Percentiles rank a stretch among this genome's conserved stretches.
Conservation (phyloP, 2,113 vertebrate genomes). For the Hypocryptadius cinnamomeus region DNA sequence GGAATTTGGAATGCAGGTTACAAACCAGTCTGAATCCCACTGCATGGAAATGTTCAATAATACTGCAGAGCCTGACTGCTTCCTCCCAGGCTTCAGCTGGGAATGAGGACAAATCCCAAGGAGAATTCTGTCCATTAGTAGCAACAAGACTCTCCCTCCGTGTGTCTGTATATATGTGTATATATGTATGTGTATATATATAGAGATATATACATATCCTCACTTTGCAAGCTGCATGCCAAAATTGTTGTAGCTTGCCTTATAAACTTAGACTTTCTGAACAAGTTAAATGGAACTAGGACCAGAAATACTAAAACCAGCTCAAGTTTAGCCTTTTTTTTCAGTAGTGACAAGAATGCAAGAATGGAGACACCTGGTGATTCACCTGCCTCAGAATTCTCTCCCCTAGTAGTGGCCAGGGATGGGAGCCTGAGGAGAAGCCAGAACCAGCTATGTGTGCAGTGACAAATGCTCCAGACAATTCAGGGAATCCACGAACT, state of each 20-base stretch:
- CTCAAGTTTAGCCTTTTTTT: background rate
- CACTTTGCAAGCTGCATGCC: background rate
- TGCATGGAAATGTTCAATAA: background rate
- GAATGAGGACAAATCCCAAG: background rate
- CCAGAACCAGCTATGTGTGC: fast-evolving
- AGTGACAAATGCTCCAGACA: background rate
- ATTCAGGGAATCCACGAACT: background rate
- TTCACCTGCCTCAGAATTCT: background rate
- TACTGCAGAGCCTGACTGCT: background rate
- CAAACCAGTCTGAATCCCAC: background rate
- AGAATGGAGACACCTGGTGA: background rate
- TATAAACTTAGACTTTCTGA: background rate
- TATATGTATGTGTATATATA: background rate
- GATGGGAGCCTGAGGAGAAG: background rate
- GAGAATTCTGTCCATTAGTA: background rate
- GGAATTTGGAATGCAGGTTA: background rate
- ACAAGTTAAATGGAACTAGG: background rate
- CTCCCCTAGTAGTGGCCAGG: background rate
- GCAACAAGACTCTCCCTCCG: fast-evolving
- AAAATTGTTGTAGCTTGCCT: background rate
- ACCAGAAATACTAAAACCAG: background rate
- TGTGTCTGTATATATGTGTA: background rate
- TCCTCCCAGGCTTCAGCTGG: background rate
- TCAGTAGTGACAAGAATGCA: background rate
- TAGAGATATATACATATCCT: background rate